These are phyloP conservation scores for Psix sp. DNA, from an alignment of 1,140 invertebrate genomes.

Conservation along the genomic window DNA sequence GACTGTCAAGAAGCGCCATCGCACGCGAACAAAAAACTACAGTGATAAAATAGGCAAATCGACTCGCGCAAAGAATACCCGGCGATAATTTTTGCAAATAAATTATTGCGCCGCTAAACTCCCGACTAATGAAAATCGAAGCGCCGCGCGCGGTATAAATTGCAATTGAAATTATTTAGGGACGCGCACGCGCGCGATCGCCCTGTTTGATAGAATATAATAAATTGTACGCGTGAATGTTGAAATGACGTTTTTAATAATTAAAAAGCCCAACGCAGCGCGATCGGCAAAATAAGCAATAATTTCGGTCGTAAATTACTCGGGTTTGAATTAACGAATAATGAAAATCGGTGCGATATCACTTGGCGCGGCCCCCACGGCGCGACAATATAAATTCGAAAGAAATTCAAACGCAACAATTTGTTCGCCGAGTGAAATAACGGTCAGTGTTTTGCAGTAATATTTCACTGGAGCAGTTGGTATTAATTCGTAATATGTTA, in stretches of 20 bases:
- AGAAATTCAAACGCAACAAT: constrained; percentile 68
- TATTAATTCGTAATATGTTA: constrained; percentile 79
- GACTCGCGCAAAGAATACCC: constrained; percentile 19
- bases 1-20: too few species aligned
- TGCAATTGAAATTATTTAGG: constrained; percentile 44
- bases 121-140: constrained; percentile 55
- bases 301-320: constrained; percentile 53
- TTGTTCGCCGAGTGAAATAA: constrained; percentile 73
- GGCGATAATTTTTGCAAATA: constrained; percentile 56
- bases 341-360: constrained; percentile 55
- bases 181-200: background rate
- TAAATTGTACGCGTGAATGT: constrained; percentile 32
- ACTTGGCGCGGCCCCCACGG: constrained; percentile 17
- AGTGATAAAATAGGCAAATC: too few species aligned
- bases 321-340: constrained; percentile 55
- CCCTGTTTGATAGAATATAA: constrained; percentile 29
- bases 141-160: constrained; percentile 39
- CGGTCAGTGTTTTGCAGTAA: constrained; percentile 77
- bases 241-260: constrained; percentile 54
- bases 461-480: constrained; percentile 78
- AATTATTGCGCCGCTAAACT: constrained; percentile 34
- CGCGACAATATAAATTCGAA: constrained; percentile 66
- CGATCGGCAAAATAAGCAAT: constrained; percentile 54
- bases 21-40: too few species aligned
- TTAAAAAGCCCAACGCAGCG: constrained; percentile 40